Base-by-base conservation (phyloP, 2,113 vertebrate genomes). In the Prunella fulvescens region DNA sequence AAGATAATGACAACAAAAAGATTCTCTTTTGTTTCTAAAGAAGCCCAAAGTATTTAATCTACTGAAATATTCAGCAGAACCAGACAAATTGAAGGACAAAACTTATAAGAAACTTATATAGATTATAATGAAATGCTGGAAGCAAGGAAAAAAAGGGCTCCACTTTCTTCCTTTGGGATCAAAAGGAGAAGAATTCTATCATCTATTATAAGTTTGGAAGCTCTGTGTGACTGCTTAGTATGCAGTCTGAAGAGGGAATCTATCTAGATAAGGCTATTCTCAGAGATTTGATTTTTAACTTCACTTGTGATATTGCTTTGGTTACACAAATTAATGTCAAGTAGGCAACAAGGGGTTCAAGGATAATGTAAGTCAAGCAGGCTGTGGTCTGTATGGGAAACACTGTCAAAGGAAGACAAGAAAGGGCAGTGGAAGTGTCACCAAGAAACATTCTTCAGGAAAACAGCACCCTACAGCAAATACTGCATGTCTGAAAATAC, bases 311-410 rank as follows among this genome's bases (percentile, higher is more conserved):
- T 89, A 94, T 69, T 66, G 67, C 81, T 60, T 79, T 74, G 31
- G 71, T 78, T 92, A 78, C 56, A 92, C 64, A 90, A 97, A 96
- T 93, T 93, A 94, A 96, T 86, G 85, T 94, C 81, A 93, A 91
- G 81, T 90, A 91, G 83, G 78, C 77, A 86, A 88, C 66, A 88
- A 72, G 42, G 47, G 42, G 85, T 92, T 95, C 93, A 97, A 92
- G 91, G 90, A 76, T 77, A 94, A 88, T 62, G 10, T 88, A 94
- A 96, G 66, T 92, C 95, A 77, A 93, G 64, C 60, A 50, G 53
- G 29, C 54, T 69, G 25, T 48, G 79, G 58, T 88, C 47, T 22
- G 12, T 44, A 15, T 29, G 50, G 47, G 50, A 95, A 90, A 93
- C 6, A 0, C 24, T 77, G 84, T 35, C 81, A 80, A 77, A 95